Conservation (phyloP, 2,797 vertebrate species). For the Sitta carolinensis region DNA sequence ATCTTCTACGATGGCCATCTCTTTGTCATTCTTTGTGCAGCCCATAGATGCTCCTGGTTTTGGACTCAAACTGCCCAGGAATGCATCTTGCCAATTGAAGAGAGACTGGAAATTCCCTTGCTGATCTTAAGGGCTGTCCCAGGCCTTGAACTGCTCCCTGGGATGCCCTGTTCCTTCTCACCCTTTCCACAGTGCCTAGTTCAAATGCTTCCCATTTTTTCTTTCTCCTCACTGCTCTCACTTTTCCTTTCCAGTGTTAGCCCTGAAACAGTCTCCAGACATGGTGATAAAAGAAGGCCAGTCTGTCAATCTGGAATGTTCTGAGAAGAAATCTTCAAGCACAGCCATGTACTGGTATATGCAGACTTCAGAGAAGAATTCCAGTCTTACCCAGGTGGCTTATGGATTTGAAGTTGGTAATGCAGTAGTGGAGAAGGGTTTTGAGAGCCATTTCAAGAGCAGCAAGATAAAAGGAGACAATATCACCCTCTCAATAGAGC, state of each 20-base stretch:
- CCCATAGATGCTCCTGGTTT: accelerated
- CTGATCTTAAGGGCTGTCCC: neutral
- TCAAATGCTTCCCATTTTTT: accelerated
- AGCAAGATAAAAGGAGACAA: neutral
- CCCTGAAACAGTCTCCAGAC: neutral
- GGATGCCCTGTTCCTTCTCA: neutral
- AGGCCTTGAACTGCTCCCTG: neutral
- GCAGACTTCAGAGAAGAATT: neutral
- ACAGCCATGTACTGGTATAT: neutral
- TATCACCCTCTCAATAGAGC: neutral
- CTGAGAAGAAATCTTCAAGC: accelerated
- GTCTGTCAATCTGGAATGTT: too few relatives aligned
- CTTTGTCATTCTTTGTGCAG: neutral
- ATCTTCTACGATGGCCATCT: neutral
- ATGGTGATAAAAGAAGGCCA: neutral
- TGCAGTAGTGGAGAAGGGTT: neutral
- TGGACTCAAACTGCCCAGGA: neutral
- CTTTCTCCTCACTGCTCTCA: accelerated
- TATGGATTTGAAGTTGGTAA: accelerated
- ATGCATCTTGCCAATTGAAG: accelerated
- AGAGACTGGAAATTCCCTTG: neutral
- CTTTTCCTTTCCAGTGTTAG: neutral
- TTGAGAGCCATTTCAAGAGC: neutral
- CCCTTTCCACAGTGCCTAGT: accelerated
- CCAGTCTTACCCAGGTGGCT: neutral